Percentiles rank a stretch among this genome's conserved stretches.
Evolutionary conservation across 2,113 vertebrate genomes (phyloP).

Genomic region (Atherinomorus stipes): DNA sequence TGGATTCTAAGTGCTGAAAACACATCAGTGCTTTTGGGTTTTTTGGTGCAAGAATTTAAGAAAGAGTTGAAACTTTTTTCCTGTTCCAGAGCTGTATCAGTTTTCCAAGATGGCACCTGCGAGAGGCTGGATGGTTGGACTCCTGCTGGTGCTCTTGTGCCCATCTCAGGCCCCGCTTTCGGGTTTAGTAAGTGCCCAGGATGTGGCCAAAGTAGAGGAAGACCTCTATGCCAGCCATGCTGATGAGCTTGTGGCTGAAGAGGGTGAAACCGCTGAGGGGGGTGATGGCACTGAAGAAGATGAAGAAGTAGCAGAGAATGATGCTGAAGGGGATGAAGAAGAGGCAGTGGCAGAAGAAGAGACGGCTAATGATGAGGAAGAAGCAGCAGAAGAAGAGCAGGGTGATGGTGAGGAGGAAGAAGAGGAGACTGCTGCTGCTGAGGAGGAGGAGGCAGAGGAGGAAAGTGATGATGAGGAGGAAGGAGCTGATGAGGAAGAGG

Average conservation of each 20-base stretch:
- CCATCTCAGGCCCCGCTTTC: slow-evolving; percentile 48
- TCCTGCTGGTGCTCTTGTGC: slow-evolving; percentile 72
- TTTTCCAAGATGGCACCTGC: slow-evolving; percentile 63
- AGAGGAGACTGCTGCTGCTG: background rate
- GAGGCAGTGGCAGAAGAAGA: slow-evolving; percentile 8
- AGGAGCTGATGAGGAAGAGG: background rate
- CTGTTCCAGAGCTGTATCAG: background rate
- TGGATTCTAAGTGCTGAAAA: background rate
- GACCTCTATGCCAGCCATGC: slow-evolving; percentile 11
- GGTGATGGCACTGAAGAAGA: slow-evolving; percentile 12
- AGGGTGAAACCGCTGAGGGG: background rate
- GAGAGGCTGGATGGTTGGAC: slow-evolving; percentile 52
- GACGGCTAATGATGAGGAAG: background rate
- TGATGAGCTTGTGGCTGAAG: slow-evolving; percentile 43
- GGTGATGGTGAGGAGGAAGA: background rate
- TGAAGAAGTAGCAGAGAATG: background rate
- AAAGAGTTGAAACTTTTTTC: background rate
- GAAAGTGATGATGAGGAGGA: no score
- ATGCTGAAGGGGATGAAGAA: slow-evolving; percentile 1
- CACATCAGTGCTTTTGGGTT: background rate
- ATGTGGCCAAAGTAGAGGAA: slow-evolving; percentile 34
- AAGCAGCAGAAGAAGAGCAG: background rate
- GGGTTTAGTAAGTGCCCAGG: slow-evolving; percentile 40
- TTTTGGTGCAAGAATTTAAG: background rate
- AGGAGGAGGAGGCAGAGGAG: background rate